Percentiles rank a stretch among this genome's conserved stretches.
Conservation (phyloP, 2,888 invertebrate genomes). For the Callinectes sapidus region DNA sequence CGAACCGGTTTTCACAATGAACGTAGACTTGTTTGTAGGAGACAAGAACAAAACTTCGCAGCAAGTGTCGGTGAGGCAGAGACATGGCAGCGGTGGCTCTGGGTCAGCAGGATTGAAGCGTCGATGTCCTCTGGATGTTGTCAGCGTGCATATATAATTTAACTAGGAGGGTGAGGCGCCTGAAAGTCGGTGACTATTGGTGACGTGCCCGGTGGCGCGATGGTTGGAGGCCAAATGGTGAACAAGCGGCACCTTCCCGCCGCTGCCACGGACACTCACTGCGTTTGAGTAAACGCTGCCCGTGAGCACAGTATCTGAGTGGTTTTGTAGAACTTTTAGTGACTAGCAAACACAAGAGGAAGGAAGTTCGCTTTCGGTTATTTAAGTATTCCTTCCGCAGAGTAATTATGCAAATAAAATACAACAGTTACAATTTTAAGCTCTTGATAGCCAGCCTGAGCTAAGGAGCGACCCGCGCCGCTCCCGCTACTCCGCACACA, state of each 20-base stretch:
- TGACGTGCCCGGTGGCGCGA: background rate
- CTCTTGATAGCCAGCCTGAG: background rate
- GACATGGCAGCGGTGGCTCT: background rate
- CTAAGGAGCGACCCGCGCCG: background rate
- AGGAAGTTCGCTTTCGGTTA: background rate
- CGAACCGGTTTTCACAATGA: background rate
- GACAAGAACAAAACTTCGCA: background rate
- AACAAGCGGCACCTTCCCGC: background rate
- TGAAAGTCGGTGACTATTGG: slow-evolving; percentile 2
- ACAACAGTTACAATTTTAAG: background rate
- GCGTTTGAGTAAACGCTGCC: background rate
- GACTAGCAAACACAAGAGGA: background rate
- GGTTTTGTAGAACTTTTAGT: background rate
- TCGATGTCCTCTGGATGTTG: background rate
- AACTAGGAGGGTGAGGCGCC: background rate
- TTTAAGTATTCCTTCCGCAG: slow-evolving; percentile 11
- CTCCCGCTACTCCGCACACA: background rate
- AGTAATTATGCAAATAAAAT: background rate
- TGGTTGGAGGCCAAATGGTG: background rate
- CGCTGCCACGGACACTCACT: background rate
- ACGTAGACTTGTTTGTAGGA: background rate
- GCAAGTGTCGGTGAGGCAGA: background rate
- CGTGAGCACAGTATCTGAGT: background rate
- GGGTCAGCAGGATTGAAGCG: background rate
- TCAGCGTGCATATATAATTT: background rate